Percentiles rank a stretch among this genome's conserved stretches.
These are phyloP conservation scores for Ophthalmolycus amberensis DNA, from an alignment of 2,113 vertebrate species.

Conservation along the genomic window DNA sequence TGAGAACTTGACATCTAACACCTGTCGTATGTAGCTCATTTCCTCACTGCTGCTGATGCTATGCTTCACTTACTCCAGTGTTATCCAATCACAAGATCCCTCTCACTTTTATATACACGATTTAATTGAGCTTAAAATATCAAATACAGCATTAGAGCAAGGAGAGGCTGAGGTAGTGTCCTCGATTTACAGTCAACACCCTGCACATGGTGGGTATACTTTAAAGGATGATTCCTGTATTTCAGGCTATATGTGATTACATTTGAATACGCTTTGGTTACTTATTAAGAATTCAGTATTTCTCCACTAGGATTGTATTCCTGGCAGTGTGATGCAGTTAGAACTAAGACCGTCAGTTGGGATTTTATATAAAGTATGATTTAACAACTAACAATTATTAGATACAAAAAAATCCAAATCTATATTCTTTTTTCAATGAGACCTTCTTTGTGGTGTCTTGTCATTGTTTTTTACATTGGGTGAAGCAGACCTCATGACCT, in stretches of 20 bases:
- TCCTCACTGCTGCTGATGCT: not conserved
- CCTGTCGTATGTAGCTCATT: not conserved
- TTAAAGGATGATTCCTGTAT: not conserved
- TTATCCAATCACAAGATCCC: not conserved
- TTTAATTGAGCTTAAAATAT: not conserved
- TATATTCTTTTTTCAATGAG: no score
- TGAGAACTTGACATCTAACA: conserved; percentile 1
- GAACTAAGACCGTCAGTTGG: not conserved
- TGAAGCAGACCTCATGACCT: not conserved
- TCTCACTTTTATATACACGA: not conserved
- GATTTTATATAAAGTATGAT: not conserved
- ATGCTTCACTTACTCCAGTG: not conserved
- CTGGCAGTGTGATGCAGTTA: not conserved
- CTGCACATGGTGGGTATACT: not conserved
- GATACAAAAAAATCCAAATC: not conserved
- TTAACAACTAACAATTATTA: not conserved
- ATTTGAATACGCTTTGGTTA: not conserved
- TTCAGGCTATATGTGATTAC: not conserved
- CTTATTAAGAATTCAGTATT: not conserved
- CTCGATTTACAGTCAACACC: not conserved
- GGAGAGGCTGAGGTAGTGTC: not conserved
- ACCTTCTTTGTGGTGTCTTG: no score
- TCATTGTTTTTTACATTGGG: not conserved
- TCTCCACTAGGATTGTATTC: not conserved
- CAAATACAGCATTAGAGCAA: no score